Evolutionary conservation across 2,888 invertebrate genomes (phyloP).

Genomic region (Mesorhabditis spiculigera): DNA sequence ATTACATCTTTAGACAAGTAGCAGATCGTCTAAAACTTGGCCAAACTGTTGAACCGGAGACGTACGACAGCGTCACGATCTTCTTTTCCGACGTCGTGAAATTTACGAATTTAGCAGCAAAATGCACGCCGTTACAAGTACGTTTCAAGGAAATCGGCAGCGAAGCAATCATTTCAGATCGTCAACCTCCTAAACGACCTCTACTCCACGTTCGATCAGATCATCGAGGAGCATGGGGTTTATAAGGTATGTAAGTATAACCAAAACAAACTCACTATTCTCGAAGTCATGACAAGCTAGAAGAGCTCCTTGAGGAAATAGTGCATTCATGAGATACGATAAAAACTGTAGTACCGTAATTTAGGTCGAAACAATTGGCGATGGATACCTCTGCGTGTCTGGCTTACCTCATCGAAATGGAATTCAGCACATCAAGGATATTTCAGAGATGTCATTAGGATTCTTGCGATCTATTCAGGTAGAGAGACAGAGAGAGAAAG

Average conservation of each 20-base stretch:
- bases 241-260: constrained; percentile 38
- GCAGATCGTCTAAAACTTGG: constrained; percentile 48
- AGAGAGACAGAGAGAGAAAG: neutral
- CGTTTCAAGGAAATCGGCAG: too few relatives aligned
- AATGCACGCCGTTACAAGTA: constrained; percentile 46
- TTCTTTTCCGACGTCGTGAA: constrained; percentile 52
- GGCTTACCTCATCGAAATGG: constrained; percentile 52
- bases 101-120: constrained; percentile 46
- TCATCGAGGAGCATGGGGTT: constrained; percentile 49
- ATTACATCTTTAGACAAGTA: constrained; percentile 32
- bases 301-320: too few relatives aligned
- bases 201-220: constrained; percentile 51
- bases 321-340: too few relatives aligned
- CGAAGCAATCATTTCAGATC: constrained; percentile 21
- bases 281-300: too few relatives aligned
- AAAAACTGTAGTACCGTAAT: neutral
- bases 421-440: constrained; percentile 42
- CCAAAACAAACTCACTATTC: too few relatives aligned
- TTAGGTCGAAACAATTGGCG: constrained; percentile 47
- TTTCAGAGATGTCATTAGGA: constrained; percentile 43
- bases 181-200: constrained; percentile 53
- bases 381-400: constrained; percentile 48
- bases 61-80: constrained; percentile 46
- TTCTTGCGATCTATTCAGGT: constrained; percentile 34
- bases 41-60: constrained; percentile 45